phyloP scores from a whole-genome alignment of 2,113 vertebrate species.

The Arvicanthis niloticus region DNA sequence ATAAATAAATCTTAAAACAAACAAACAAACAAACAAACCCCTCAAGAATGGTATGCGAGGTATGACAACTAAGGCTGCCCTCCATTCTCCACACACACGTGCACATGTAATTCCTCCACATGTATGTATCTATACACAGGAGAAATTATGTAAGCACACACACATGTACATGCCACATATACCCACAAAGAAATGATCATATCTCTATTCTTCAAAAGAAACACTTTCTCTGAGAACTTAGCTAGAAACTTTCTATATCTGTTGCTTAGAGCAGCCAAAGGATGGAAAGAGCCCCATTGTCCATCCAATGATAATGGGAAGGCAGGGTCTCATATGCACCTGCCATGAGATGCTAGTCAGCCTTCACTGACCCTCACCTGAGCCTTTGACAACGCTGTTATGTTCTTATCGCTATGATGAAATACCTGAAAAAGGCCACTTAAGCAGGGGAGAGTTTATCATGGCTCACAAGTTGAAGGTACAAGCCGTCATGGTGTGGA shows the following conservation, averaged over 20 bases:
- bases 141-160: background rate
- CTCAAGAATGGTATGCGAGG: background rate
- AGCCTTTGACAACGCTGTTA: background rate
- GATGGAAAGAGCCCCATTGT: background rate
- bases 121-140: background rate
- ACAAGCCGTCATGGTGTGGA: background rate
- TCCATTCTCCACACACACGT: background rate
- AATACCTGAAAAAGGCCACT: background rate
- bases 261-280: background rate
- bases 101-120: background rate
- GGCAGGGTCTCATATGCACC: background rate
- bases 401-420: background rate
- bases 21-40: background rate
- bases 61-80: background rate
- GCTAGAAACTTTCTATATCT: background rate
- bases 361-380: background rate
- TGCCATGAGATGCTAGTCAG: too few species aligned
- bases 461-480: background rate
- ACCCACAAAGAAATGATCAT: background rate
- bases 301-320: too few species aligned
- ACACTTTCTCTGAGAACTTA: background rate
- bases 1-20: background rate
- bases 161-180: background rate
- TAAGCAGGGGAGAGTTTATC: background rate
- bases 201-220: background rate